Evolutionary conservation across 2,113 vertebrate species (phyloP).

Genomic region (Xiphophorus couchianus): DNA sequence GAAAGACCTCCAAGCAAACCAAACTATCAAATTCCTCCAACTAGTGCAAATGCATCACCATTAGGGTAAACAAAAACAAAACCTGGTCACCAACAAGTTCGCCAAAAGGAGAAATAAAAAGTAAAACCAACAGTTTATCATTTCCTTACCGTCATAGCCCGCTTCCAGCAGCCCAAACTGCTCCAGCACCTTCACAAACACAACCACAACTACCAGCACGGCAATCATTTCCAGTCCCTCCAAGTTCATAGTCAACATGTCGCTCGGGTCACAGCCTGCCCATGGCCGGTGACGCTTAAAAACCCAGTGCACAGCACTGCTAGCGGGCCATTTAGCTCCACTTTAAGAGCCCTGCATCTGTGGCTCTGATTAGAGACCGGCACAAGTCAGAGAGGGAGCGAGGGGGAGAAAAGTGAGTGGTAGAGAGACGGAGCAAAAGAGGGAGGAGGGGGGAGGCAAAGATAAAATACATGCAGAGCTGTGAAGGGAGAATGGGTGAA

Average conservation of each 20-base stretch:
- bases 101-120: not conserved
- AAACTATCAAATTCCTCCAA: not conserved
- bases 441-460: constrained; percentile 25
- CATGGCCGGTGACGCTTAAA: constrained; percentile 72
- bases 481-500: constrained; percentile 20
- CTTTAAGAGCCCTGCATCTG: constrained; percentile 73
- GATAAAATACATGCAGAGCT: constrained; percentile 39
- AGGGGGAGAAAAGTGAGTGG: constrained; percentile 31
- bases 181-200: constrained; percentile 97
- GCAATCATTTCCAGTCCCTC: constrained; percentile 99
- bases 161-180: constrained; percentile 95
- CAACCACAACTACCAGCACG: constrained; percentile 93
- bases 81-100: constrained; percentile 33
- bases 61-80: not conserved
- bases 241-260: constrained; percentile 90
- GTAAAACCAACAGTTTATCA: not conserved
- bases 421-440: constrained; percentile 26
- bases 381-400: constrained; percentile 58
- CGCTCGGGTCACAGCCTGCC: constrained; percentile 85
- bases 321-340: constrained; percentile 85
- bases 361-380: constrained; percentile 64
- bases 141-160: constrained; percentile 91
- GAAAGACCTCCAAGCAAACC: not conserved
- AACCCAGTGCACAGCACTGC: constrained; percentile 73
- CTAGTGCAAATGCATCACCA: not conserved